phyloP scores from a whole-genome alignment of 2,888 invertebrate species.

The Ormyrus rosae region DNA sequence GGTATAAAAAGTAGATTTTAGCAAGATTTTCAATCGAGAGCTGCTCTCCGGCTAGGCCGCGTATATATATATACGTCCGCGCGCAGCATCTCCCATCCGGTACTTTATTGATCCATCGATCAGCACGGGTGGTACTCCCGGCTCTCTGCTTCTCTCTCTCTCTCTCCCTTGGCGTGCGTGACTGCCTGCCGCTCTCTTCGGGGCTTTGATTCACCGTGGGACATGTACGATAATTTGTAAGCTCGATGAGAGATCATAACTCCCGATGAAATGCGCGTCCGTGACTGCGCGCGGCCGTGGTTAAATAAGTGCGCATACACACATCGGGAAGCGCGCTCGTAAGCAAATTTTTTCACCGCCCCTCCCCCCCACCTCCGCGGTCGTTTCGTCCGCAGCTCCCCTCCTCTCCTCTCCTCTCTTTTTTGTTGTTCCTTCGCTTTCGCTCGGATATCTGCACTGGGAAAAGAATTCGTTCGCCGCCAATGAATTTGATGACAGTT shows the following conservation, averaged over 20 bases:
- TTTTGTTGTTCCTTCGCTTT: background rate
- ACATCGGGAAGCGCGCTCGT: slow-evolving; percentile 12
- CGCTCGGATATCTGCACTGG: background rate
- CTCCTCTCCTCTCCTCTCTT: background rate
- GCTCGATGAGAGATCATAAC: slow-evolving; percentile 60
- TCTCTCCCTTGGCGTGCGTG: slow-evolving; percentile 37
- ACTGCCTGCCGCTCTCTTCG: slow-evolving; percentile 32
- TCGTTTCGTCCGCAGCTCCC: too few relatives aligned
- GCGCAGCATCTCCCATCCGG: slow-evolving; percentile 49
- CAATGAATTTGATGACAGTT: slow-evolving; percentile 34
- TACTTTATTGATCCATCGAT: slow-evolving; percentile 65
- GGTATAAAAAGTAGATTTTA: too few relatives aligned
- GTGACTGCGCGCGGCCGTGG: slow-evolving; percentile 39
- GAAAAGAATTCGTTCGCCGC: slow-evolving; percentile 23
- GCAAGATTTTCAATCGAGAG: background rate
- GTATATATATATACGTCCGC: background rate
- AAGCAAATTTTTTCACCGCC: slow-evolving; percentile 48
- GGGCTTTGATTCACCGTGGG: slow-evolving; percentile 56
- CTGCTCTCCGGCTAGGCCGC: too few relatives aligned
- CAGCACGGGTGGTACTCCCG: slow-evolving; percentile 61
- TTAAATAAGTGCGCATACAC: slow-evolving; percentile 1
- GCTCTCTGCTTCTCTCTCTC: slow-evolving; percentile 1
- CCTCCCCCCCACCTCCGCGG: background rate
- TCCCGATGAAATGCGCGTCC: slow-evolving; percentile 50
- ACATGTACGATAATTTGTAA: slow-evolving; percentile 59